Base-by-base conservation (phyloP, 2,888 invertebrate species). In the Latheticus oryzae region DNA sequence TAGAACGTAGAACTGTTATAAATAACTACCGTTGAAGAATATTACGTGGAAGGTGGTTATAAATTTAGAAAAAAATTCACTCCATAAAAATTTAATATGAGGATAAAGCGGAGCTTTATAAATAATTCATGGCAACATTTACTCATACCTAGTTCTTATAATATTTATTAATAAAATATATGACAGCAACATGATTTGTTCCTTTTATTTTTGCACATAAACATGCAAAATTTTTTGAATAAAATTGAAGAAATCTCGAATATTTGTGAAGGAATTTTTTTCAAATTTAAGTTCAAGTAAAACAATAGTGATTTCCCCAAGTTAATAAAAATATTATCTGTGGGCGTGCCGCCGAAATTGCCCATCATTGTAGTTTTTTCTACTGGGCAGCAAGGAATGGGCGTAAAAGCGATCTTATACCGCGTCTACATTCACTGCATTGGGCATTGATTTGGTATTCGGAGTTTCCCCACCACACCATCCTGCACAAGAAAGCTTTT, bases 401-500 rank as follows among this genome's bases (percentile, higher is more conserved):
- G 57, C 57, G 57, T 52, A 52, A 52, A 33, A 47, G 12, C 45
- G 45, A 13, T 33, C 28, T 50, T 50, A 42, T 50, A 50, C 43
- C 35, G 50, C 33, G 50, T 50, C 40, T 42, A 51, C 55, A 33
- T 62, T 58, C 56, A 38, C 58, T 57, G 60, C 62, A 60, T 60
- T 48, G 55, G 53, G 53, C 63, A 63, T 63, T 60, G 63, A 63
- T 63, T 63, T 56, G 63, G 50, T 62, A 62, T 62, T 62, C 52
- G 57, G 33, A 35, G 42, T 37, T 43, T 58, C 50, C 47, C 57
- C 57, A 51, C 45, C 51, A 45, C 40, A 15, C 38, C 51, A 42
- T 43, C 57, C 51, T 37, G 61, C 61, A 67, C 63, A 66, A 66
- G 65, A 65, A 65, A 63, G 61, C 62, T 61, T 65, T 66, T 66